Evolutionary conservation across 2,113 vertebrate genomes (phyloP).

Genomic region (Shinisaurus crocodilurus): DNA sequence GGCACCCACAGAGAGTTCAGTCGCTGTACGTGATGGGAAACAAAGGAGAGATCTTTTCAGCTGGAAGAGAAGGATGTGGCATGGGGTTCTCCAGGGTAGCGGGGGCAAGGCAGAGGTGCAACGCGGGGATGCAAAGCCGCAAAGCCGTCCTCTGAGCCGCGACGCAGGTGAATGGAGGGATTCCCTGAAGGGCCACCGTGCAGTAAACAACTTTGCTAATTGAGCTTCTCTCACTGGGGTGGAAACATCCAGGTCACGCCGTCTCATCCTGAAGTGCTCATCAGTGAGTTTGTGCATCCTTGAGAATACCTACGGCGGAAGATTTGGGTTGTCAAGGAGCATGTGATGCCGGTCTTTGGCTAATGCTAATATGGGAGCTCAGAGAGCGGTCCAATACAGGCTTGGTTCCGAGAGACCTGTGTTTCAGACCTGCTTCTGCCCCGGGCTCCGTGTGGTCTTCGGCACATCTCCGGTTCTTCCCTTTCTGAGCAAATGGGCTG

Average conservation of each 20-base stretch:
- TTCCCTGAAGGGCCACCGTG: background rate
- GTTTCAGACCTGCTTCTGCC: background rate
- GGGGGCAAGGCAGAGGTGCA: background rate
- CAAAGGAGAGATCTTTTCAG: background rate
- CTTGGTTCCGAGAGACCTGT: background rate
- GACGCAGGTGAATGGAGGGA: background rate
- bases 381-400: background rate
- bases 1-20: rapidly evolving
- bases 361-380: background rate
- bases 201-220: slow-evolving; percentile 12
- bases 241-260: background rate
- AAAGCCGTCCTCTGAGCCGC: background rate
- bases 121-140: background rate
- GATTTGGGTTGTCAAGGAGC: background rate
- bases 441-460: background rate
- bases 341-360: background rate
- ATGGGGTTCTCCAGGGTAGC: background rate
- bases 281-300: background rate
- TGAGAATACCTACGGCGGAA: background rate
- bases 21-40: background rate
- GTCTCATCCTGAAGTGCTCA: background rate
- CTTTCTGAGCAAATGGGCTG: background rate
- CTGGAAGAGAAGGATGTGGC: background rate
- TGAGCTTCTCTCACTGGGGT: background rate
- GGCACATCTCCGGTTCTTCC: background rate